Percentiles rank a stretch among this genome's conserved stretches.
phyloP scores from a whole-genome alignment of 2,797 vertebrate species.

The Crenuchus spilurus region DNA sequence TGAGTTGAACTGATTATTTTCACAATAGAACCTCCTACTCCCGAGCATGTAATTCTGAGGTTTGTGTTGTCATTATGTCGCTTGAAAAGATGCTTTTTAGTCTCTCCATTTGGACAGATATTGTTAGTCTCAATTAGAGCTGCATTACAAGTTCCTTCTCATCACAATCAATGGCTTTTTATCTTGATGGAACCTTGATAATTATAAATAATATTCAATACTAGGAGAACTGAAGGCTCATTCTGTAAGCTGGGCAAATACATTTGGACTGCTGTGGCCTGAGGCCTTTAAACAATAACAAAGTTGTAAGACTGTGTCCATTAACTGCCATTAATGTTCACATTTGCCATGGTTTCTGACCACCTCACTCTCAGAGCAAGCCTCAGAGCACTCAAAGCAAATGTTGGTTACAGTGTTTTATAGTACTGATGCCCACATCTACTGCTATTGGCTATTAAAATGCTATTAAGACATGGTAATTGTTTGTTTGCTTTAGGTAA shows the following conservation, averaged over 20 bases:
- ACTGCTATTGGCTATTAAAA: not conserved
- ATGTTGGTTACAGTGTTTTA: no score
- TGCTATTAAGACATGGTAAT: constrained; percentile 9
- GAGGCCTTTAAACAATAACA: no score
- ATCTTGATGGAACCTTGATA: not conserved
- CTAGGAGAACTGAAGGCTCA: no score
- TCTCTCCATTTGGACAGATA: constrained; percentile 9
- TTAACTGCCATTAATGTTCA: no score
- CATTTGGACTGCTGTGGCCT: no score
- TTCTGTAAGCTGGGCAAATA: not conserved
- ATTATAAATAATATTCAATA: not conserved
- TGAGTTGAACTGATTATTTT: constrained; percentile 38
- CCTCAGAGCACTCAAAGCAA: no score
- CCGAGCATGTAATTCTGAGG: not conserved
- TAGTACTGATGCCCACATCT: no score
- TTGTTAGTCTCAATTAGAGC: constrained; percentile 7
- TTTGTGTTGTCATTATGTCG: not conserved
- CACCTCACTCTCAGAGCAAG: no score
- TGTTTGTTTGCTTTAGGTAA: constrained; percentile 9
- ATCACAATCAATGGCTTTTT: not conserved
- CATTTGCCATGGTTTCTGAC: no score
- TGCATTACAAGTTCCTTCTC: not conserved
- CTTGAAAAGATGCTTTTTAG: constrained; percentile 8
- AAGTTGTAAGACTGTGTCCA: no score
- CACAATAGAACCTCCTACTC: constrained; percentile 16